Percentiles rank a stretch among this genome's conserved stretches.
Conservation (phyloP, 2,797 vertebrate species). For the Brachyalestes nurse region DNA sequence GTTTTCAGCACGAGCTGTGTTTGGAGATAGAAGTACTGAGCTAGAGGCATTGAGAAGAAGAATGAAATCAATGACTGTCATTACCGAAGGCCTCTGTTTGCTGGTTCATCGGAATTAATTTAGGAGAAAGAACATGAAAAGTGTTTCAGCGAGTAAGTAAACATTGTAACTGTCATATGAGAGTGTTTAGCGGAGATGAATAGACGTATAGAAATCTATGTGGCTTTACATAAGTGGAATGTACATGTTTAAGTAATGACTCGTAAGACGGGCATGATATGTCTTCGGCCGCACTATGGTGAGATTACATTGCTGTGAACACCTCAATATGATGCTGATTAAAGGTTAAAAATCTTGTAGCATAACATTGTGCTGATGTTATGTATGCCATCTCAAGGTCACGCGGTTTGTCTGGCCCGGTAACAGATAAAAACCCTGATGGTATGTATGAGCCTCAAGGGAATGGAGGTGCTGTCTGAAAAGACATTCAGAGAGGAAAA, state of each 20-base stretch:
- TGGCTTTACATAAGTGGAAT: not conserved
- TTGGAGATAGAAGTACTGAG: conserved; percentile 31
- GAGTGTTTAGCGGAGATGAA: conserved; percentile 20
- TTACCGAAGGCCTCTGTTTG: conserved; percentile 37
- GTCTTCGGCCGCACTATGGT: not conserved
- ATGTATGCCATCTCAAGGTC: conserved; percentile 30
- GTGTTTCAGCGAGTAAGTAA: conserved; percentile 25
- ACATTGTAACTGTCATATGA: conserved; percentile 1
- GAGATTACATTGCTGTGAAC: conserved; percentile 1
- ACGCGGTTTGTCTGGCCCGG: conserved; percentile 10
- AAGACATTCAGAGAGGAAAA: conserved; percentile 44
- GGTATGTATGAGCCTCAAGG: conserved; percentile 31
- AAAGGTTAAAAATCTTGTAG: not conserved
- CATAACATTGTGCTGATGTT: conserved; percentile 5
- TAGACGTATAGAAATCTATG: not conserved
- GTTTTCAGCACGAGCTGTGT: conserved; percentile 32
- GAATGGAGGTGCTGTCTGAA: conserved; percentile 50
- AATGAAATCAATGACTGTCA: conserved; percentile 38
- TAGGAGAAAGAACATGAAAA: conserved; percentile 20
- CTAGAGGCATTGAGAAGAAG: conserved; percentile 19
- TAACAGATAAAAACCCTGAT: conserved; percentile 23
- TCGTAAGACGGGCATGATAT: not conserved
- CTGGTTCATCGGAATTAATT: conserved; percentile 44
- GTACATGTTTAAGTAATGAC: conserved; percentile 5
- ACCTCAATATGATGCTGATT: not conserved